These are phyloP conservation scores for Drosophila punjabiensis DNA, from an alignment of 1,140 invertebrate species.

Conservation along the genomic window DNA sequence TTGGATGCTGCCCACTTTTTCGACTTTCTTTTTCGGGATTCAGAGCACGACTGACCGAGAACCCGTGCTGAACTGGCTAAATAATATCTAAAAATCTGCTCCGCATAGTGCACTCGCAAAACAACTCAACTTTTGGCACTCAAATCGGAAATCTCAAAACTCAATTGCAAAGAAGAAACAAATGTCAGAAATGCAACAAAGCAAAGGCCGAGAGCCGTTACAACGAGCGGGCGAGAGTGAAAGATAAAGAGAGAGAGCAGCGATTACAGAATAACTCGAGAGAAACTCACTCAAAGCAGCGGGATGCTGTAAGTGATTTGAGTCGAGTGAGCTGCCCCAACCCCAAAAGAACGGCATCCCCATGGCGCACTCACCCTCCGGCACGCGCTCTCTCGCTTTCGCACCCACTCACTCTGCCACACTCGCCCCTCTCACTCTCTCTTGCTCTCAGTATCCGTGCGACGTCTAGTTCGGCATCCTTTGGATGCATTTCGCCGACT, in stretches of 20 bases:
- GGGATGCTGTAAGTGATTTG: constrained; percentile 48
- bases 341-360: constrained; percentile 43
- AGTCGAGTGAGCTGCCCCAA: constrained; percentile 50
- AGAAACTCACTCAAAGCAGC: constrained; percentile 44
- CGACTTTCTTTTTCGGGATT: constrained; percentile 73
- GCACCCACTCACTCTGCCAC: constrained; percentile 4
- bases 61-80: constrained; percentile 63
- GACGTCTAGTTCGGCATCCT: constrained; percentile 57
- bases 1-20: constrained; percentile 30
- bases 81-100: constrained; percentile 76
- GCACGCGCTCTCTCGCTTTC: constrained; percentile 14
- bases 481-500: constrained; percentile 66
- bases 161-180: constrained; percentile 77
- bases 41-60: constrained; percentile 81
- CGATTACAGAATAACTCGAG: constrained; percentile 36
- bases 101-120: constrained; percentile 57
- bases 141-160: constrained; percentile 40
- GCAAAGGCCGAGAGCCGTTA: constrained; percentile 44
- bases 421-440: constrained; percentile 7
- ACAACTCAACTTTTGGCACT: constrained; percentile 38
- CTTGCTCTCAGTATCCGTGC: constrained; percentile 13
- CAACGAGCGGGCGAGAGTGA: constrained; percentile 30
- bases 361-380: constrained; percentile 46
- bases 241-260: constrained; percentile 18
- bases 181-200: constrained; percentile 76